These are phyloP conservation scores for Brachystomella parvula DNA, from an alignment of 1,140 invertebrate genomes.

Conservation along the genomic window DNA sequence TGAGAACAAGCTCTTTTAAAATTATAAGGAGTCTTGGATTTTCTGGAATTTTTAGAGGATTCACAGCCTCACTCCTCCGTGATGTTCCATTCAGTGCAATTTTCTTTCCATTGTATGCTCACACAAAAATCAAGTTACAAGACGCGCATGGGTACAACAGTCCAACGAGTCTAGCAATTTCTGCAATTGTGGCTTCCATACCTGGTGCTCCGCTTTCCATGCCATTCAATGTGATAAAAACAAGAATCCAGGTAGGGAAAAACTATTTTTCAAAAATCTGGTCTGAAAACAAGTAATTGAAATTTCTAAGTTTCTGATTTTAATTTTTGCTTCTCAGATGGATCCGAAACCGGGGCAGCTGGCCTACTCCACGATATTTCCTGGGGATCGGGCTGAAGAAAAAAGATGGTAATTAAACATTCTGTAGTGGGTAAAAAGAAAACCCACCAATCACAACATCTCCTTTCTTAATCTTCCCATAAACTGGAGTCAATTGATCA, in stretches of 20 bases:
- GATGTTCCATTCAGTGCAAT: slow-evolving; percentile 98
- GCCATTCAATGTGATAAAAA: slow-evolving; percentile 98
- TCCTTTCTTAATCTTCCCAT: slow-evolving; percentile 56
- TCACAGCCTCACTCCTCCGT: slow-evolving; percentile 81
- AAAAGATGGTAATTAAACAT: not conserved
- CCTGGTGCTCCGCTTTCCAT: slow-evolving; percentile 95
- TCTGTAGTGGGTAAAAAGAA: not conserved
- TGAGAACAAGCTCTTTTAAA: slow-evolving; percentile 69
- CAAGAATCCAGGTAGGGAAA: slow-evolving; percentile 64
- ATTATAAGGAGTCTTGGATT: slow-evolving; percentile 88
- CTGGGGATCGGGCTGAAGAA: slow-evolving; percentile 59
- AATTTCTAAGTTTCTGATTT: not conserved
- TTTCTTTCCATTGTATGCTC: slow-evolving; percentile 96
- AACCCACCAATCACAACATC: slow-evolving; percentile 63
- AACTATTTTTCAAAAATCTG: not conserved
- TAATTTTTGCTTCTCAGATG: slow-evolving; percentile 53
- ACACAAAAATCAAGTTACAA: slow-evolving; percentile 71
- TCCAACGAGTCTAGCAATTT: slow-evolving; percentile 70
- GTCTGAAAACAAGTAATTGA: slow-evolving; percentile 34
- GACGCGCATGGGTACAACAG: slow-evolving; percentile 90
- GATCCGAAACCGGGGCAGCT: slow-evolving; percentile 89
- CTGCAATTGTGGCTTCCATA: slow-evolving; percentile 86
- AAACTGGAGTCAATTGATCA: slow-evolving; percentile 61
- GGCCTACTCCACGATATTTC: slow-evolving; percentile 78
- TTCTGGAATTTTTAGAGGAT: slow-evolving; percentile 88